Conservation (phyloP, 2,888 invertebrate species). For the Spialia ferax region DNA sequence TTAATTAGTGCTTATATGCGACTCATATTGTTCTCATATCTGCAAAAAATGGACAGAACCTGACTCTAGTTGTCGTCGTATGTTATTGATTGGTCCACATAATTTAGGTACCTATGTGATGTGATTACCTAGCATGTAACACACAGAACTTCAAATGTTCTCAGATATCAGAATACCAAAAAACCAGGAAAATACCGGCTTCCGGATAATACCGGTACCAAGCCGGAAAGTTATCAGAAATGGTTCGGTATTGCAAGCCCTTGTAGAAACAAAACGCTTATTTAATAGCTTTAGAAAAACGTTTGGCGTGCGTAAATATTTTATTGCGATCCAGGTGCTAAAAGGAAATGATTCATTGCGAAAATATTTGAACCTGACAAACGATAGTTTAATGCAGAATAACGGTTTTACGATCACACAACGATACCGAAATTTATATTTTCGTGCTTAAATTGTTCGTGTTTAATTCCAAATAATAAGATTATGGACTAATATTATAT, state of each 20-base stretch:
- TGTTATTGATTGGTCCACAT: no score
- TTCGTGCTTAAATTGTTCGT: not conserved
- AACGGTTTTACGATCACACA: not conserved
- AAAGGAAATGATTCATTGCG: constrained; percentile 19
- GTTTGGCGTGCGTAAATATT: constrained; percentile 2
- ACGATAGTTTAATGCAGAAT: not conserved
- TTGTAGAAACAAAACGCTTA: not conserved
- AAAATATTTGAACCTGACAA: not conserved
- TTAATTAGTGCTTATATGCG: no score
- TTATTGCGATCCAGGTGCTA: constrained; percentile 20
- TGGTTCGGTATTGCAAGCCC: not conserved
- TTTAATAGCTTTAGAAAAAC: constrained; percentile 10
- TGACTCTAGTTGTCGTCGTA: no score
- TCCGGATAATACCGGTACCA: not conserved
- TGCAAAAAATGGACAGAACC: no score
- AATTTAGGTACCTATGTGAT: no score
- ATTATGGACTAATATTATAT: no score
- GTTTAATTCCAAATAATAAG: no score
- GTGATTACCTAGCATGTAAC: no score
- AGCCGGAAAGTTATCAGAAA: not conserved
- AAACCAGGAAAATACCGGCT: no score
- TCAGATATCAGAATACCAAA: no score
- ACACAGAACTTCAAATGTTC: no score
- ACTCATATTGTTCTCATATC: no score
- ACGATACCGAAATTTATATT: not conserved